phyloP scores from a whole-genome alignment of 2,797 vertebrate genomes.

The Buphagus erythrorhynchus region DNA sequence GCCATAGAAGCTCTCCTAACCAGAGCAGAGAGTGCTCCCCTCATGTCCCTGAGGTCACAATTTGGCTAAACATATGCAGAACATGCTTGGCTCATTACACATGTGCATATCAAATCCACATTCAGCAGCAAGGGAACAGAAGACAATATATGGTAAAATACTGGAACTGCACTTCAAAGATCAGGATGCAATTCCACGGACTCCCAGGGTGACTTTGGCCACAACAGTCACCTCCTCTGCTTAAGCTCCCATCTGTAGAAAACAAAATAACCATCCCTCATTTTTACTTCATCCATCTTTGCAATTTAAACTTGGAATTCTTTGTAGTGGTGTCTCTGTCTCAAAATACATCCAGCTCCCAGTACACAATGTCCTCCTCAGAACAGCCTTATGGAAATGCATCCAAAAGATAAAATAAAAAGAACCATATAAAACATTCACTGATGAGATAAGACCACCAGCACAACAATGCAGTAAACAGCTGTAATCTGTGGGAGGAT shows the following conservation, averaged over 20 bases:
- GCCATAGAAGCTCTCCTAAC: background rate
- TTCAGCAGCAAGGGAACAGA: background rate
- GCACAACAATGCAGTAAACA: slow-evolving; percentile 12
- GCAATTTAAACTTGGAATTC: background rate
- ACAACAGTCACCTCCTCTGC: slow-evolving; percentile 32
- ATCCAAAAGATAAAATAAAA: background rate
- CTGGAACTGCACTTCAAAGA: slow-evolving; percentile 43
- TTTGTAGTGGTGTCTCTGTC: slow-evolving; percentile 12
- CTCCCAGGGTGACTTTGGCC: slow-evolving; percentile 45
- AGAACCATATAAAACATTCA: background rate
- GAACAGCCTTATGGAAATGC: background rate
- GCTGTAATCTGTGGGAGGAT: slow-evolving; percentile 37
- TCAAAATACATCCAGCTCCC: slow-evolving; percentile 1
- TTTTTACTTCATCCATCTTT: slow-evolving; percentile 24
- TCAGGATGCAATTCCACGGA: background rate
- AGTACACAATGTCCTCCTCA: background rate
- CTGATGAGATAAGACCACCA: slow-evolving; percentile 46
- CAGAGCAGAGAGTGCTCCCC: background rate
- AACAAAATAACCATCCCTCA: background rate
- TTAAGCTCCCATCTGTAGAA: background rate
- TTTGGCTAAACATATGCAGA: slow-evolving; percentile 3
- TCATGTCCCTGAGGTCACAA: background rate
- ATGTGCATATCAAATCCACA: slow-evolving; percentile 5
- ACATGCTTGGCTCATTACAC: background rate
- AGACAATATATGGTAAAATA: background rate